A percentile compares a stretch with the other conserved stretches of the same genome.
These are phyloP conservation scores for Pyrocephalus nanus DNA, from an alignment of 2,797 vertebrate species.

Conservation along the genomic window DNA sequence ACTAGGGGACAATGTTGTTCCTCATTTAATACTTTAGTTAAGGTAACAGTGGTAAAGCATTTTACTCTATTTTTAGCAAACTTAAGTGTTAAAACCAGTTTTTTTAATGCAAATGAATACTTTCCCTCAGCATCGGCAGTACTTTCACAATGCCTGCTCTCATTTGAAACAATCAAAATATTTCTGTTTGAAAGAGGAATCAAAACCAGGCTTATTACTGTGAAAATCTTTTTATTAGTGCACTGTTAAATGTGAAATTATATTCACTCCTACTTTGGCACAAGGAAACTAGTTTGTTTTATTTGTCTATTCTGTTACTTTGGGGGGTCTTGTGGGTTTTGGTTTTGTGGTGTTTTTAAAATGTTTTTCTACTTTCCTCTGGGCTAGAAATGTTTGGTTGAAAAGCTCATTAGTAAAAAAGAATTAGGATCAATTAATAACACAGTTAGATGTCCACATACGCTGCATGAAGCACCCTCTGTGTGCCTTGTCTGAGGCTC, in stretches of 20 bases:
- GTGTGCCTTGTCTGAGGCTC: neutral
- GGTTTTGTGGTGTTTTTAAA: neutral
- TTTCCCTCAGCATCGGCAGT: constrained; percentile 34
- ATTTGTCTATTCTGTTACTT: neutral
- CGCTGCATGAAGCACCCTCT: neutral
- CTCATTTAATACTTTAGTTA: neutral
- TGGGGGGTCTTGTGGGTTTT: fast-evolving
- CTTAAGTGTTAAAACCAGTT: constrained; percentile 66
- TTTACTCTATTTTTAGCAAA: constrained; percentile 70
- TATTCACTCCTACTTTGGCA: neutral
- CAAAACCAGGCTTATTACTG: constrained; percentile 38
- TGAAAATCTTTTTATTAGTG: constrained; percentile 28
- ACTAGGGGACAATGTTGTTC: constrained; percentile 75
- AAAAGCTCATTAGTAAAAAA: constrained; percentile 53
- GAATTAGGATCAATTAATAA: constrained; percentile 65
- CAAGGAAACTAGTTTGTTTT: neutral
- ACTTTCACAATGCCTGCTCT: neutral
- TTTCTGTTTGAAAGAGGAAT: constrained; percentile 52
- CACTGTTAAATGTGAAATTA: constrained; percentile 30
- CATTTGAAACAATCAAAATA: constrained; percentile 45
- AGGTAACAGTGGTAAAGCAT: neutral
- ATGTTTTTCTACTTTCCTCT: neutral
- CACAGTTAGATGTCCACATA: neutral
- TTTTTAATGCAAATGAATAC: constrained; percentile 66
- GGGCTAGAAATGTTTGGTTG: constrained; percentile 24